phyloP scores from a whole-genome alignment of 2,797 vertebrate genomes.

The Lutjanus argentimaculatus region DNA sequence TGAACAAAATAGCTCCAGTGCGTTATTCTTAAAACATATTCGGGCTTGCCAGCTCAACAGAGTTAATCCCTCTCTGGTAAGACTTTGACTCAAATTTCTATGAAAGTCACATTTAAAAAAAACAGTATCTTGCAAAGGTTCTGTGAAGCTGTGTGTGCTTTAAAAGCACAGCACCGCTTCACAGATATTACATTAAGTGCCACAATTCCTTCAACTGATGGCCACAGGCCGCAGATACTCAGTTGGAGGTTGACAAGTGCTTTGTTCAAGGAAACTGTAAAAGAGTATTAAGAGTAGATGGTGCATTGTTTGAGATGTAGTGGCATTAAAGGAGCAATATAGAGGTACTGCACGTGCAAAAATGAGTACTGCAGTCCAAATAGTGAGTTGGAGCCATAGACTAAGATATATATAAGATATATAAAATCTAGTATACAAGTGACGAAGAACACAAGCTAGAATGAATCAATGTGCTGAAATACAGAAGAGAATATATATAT shows the following conservation, averaged over 20 bases:
- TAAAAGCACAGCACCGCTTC: too few species aligned
- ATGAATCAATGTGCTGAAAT: too few species aligned
- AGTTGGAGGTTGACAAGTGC: not conserved
- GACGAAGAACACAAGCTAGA: too few species aligned
- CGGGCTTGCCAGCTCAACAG: not conserved
- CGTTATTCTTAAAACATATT: not conserved
- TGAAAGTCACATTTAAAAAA: not conserved
- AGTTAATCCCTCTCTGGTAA: not conserved
- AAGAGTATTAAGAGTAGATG: not conserved
- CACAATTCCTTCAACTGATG: not conserved
- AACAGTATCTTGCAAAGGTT: not conserved
- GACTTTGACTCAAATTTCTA: not conserved
- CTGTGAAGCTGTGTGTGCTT: not conserved
- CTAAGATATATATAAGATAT: too few species aligned
- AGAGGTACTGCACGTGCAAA: too few species aligned
- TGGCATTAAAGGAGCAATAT: too few species aligned
- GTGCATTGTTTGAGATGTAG: not conserved
- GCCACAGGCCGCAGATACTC: not conserved
- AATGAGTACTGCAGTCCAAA: too few species aligned
- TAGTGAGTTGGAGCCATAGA: too few species aligned
- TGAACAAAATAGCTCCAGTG: constrained; percentile 26
- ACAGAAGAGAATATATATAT: too few species aligned
- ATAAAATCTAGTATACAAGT: too few species aligned
- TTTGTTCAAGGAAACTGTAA: not conserved
- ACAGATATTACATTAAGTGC: not conserved